Base-by-base conservation (phyloP, 1,140 invertebrate species). In the Lordiphosa collinella region DNA sequence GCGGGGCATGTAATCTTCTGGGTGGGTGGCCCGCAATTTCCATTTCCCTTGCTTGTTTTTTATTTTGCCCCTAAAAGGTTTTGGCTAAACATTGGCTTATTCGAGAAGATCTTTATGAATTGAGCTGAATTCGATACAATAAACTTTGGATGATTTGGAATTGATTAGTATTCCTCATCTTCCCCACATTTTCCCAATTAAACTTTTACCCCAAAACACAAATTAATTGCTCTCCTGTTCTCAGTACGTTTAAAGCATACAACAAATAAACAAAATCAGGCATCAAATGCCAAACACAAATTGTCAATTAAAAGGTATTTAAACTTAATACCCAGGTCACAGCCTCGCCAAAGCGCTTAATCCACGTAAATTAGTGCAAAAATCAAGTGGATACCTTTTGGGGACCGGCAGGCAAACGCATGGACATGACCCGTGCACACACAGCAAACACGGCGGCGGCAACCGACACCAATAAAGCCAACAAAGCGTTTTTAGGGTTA, bases 291-390 rank as follows among this genome's bases (percentile, higher is more conserved):
- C 53, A 51, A 71, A 76, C 76, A 80, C 76, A 80, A 80, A 80
- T 80, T 86, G 80, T 86, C 80, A 86, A 86, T 86, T 86, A 86
- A 86, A 86, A 86, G 80, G 80, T 86, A 86, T 86, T 86, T 86
- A 80, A 76, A 59, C 80, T 67, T 86, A 86, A 86, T 86, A 80
- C 80, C 72, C 69, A 80, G 76, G 71, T 71, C 75, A 68, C 29
- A 46, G 43, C 22, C 40, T 14, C 18, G 52, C 32, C 48, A 40
- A 57, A 67, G 76, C 71, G 54, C 56, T 79, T 85, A 84, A 84
- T 84, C 73, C 73, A 79, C 78, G 78, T 84, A 84, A 84, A 84
- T 84, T 84, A 84, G 78, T 84, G 72, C 79, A 84, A 82, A 84
- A 84, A 84, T 84, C 78, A 84, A 84, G 78, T 84, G 78, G 68